Evolutionary conservation across 2,888 invertebrate genomes (phyloP), one percentile per base, ranked within the genome.

Genomic region (Drosophila peninsularis): DNA sequence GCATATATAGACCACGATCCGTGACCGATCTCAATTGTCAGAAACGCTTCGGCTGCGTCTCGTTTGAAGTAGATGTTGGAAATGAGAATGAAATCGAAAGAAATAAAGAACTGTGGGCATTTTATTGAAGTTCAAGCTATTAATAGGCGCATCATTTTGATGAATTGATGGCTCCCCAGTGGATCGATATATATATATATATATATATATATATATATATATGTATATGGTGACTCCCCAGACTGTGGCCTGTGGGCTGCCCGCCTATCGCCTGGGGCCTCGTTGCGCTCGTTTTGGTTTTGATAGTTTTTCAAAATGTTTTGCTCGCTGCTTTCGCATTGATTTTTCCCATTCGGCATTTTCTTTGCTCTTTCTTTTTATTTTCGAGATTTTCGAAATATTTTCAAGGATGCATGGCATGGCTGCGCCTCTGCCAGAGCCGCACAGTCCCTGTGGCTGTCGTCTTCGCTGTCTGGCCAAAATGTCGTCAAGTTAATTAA

Each of bases 401-500:
- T 72, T 83, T 85, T 88, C 85, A 85, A 85, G 85, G 85, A 85
- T 85, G 85, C 86, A 81, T 45, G 66, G 64, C 80, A 50, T 57
- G 65, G 49, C 47, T 50, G 44, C 17, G 55, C 1, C 27, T 45
- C 44, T 56, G 44, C 17, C 36, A 17, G 56, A 27, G 24, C 9
- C 36, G 45, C 9, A 21, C 42, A 42, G 42, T 14, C 24, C 34
- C 56, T 14, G 36, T n/a, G 54, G 39, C 17, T 56, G 47, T 58
- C 42, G 52, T 41, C 49, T 54, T 49, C 58, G 72, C 62, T 65
- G 82, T 79, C 77, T 73, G 72, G 80, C 70, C 76, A 49, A 78
- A 74, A 80, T 88, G 88, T 86, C 86, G 87, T 86, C 87, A 84
- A 86, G 86, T 88, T 87, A 87, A 87, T 87, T 88, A 89, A 88